Percentiles rank a stretch among this genome's conserved stretches.
These are phyloP conservation scores for Orthosia cruda DNA, from an alignment of 2,888 invertebrate genomes.

Conservation along the genomic window DNA sequence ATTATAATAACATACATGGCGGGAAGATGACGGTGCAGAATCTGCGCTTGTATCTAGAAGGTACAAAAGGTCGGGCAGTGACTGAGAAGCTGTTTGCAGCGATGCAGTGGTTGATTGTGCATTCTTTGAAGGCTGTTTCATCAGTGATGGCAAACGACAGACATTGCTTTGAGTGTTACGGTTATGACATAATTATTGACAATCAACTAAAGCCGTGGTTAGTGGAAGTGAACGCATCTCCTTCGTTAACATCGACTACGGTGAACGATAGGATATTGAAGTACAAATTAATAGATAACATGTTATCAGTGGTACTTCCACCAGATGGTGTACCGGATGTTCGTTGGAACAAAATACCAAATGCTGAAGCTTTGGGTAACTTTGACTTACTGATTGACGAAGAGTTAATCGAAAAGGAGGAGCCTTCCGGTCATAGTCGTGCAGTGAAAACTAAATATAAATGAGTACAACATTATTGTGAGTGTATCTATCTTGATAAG, in stretches of 20 bases:
- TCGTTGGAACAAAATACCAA: constrained; percentile 94
- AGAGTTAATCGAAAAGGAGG: constrained; percentile 94
- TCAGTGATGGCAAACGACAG: constrained; percentile 98
- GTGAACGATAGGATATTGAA: constrained; percentile 98
- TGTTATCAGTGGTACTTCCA: constrained; percentile 97
- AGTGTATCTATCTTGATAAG: neutral
- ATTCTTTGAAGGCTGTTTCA: constrained; percentile 94
- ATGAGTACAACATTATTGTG: constrained; percentile 44
- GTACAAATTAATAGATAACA: constrained; percentile 98
- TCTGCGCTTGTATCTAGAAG: no score
- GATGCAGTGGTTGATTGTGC: no score
- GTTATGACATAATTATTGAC: constrained; percentile 99
- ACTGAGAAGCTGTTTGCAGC: no score
- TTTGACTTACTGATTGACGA: constrained; percentile 97
- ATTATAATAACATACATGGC: no score
- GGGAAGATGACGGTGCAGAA: no score
- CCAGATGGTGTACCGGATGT: constrained; percentile 97
- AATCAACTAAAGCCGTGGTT: constrained; percentile 98
- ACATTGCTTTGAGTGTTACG: constrained; percentile 98
- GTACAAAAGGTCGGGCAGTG: no score
- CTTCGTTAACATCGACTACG: constrained; percentile 98
- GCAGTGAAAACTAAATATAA: constrained; percentile 74
- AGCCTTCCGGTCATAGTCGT: constrained; percentile 78
- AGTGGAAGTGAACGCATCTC: constrained; percentile 99
- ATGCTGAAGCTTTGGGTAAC: constrained; percentile 94